Percentiles rank a stretch among this genome's conserved stretches.
These are phyloP conservation scores for Artibeus lituratus DNA, from an alignment of 2,797 vertebrate species.

Conservation along the genomic window DNA sequence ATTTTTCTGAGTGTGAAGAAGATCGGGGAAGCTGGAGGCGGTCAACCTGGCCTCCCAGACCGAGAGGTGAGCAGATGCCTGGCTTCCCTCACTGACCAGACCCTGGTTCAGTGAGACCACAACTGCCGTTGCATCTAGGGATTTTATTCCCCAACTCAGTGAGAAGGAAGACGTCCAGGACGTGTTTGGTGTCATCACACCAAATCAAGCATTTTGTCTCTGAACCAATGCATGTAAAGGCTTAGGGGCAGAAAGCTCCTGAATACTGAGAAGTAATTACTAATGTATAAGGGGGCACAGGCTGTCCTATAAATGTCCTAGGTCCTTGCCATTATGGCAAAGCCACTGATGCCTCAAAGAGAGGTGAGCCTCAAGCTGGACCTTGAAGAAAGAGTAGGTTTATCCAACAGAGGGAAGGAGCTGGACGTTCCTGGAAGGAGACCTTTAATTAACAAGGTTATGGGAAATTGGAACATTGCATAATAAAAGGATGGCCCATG, in stretches of 20 bases:
- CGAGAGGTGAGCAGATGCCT: background rate
- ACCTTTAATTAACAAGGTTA: background rate
- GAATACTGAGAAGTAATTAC: background rate
- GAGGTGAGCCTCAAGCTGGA: background rate
- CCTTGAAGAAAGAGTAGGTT: background rate
- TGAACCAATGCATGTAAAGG: background rate
- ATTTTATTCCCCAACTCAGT: background rate
- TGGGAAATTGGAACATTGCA: background rate
- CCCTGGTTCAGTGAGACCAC: background rate
- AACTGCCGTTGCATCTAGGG: background rate
- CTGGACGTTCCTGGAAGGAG: background rate
- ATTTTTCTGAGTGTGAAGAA: background rate
- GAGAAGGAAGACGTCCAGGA: background rate
- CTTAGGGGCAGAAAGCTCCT: background rate
- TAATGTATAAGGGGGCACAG: too few relatives aligned
- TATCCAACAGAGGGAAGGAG: too few relatives aligned
- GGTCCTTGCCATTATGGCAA: background rate
- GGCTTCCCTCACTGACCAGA: background rate
- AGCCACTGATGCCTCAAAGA: background rate
- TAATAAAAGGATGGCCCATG: background rate
- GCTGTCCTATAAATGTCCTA: background rate
- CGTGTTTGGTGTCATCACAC: background rate
- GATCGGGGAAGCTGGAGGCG: background rate
- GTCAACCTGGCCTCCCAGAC: background rate
- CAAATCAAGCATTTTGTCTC: background rate